Evolutionary conservation across 2,888 invertebrate genomes (phyloP).

Genomic region (Argynnis bischoffii): DNA sequence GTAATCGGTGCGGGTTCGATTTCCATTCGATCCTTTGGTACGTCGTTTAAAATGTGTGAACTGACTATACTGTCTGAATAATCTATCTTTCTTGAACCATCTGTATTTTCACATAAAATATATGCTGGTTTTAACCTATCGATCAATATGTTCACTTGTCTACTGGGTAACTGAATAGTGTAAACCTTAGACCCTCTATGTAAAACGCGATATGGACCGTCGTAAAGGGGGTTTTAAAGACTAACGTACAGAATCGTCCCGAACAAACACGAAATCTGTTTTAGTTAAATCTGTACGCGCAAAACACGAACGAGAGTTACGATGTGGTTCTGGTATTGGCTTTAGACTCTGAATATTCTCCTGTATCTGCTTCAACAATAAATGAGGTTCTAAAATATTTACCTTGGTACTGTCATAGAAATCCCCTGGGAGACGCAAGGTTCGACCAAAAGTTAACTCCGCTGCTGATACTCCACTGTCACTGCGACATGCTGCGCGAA

Average conservation of each 20-base stretch:
- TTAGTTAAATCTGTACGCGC: constrained; percentile 3
- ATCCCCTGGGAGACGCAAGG: constrained; percentile 34
- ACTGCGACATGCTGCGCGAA: constrained; percentile 32
- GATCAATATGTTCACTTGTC: neutral
- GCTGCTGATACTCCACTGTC: constrained; percentile 37
- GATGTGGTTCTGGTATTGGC: constrained; percentile 15
- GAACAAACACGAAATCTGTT: constrained; percentile 19
- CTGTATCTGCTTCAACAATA: neutral
- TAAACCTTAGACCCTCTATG: neutral
- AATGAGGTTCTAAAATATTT: neutral
- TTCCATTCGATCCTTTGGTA: no score
- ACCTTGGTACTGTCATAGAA: constrained; percentile 20
- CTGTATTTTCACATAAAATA: no score
- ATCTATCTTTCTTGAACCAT: no score
- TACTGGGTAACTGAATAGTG: neutral
- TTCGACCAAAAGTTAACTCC: constrained; percentile 30
- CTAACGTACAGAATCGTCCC: neutral
- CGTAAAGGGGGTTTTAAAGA: neutral
- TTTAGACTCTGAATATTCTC: constrained; percentile 13
- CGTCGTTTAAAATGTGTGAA: no score
- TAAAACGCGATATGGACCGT: constrained; percentile 3
- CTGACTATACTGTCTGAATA: no score
- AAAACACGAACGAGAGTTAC: constrained; percentile 17
- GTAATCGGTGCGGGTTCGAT: no score
- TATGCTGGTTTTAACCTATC: neutral